Evolutionary conservation across 23 tunicate species (phyloP).

Genomic region (Trididemnum miniatum): DNA sequence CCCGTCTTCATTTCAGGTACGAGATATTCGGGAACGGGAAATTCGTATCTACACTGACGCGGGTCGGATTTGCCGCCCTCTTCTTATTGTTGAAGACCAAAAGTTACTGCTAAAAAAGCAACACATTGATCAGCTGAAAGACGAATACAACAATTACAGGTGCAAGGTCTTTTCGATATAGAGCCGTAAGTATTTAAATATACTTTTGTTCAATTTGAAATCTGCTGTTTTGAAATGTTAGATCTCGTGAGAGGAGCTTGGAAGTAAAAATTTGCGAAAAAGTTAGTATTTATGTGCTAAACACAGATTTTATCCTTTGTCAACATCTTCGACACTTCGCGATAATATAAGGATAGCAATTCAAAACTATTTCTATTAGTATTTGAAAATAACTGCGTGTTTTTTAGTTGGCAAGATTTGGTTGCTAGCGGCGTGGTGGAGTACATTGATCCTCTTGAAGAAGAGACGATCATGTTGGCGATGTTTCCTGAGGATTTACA

Average conservation of each 20-base stretch:
- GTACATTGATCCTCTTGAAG: slow-evolving; percentile 98
- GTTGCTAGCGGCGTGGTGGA: slow-evolving; percentile 99
- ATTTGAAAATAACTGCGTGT: no score
- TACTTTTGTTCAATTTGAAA: no score
- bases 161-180: no score
- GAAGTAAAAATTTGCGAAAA: no score
- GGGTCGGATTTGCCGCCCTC: slow-evolving; percentile 96
- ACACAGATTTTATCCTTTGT: no score
- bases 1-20: slow-evolving; percentile 26
- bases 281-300: no score
- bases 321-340: no score
- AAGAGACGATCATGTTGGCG: slow-evolving; percentile 99
- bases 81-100: slow-evolving; percentile 96
- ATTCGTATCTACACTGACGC: slow-evolving; percentile 99
- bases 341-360: no score
- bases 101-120: slow-evolving; percentile 88
- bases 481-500: slow-evolving; percentile 99
- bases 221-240: no score
- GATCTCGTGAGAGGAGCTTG: no score
- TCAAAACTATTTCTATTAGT: no score
- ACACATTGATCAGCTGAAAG: slow-evolving; percentile 91
- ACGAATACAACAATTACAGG: slow-evolving; percentile 92
- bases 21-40: slow-evolving; percentile 97
- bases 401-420: slow-evolving; percentile 88
- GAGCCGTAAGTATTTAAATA: no score